Evolutionary conservation across 2,888 invertebrate genomes (phyloP).

Genomic region (Lacanobia oleracea): DNA sequence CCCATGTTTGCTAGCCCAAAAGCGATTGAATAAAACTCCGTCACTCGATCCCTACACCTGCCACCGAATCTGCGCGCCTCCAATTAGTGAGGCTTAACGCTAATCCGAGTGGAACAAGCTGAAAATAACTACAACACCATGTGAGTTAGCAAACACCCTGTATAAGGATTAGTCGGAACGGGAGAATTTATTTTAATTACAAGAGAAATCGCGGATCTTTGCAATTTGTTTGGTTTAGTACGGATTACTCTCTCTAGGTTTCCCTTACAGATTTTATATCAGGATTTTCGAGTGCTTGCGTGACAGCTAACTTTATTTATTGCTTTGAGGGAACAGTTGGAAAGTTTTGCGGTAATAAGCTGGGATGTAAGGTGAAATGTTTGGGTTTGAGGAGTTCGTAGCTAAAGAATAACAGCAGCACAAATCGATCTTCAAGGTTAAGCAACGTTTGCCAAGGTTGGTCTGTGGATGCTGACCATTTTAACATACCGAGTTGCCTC

Average conservation of each 20-base stretch:
- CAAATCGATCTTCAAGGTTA: too few relatives aligned
- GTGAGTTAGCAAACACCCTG: constrained; percentile 76
- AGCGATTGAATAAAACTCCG: constrained; percentile 38
- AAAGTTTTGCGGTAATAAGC: neutral
- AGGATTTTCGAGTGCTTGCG: constrained; percentile 12
- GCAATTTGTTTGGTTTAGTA: constrained; percentile 61
- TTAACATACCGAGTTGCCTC: too few relatives aligned
- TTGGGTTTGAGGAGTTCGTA: too few relatives aligned
- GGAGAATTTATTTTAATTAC: constrained; percentile 79
- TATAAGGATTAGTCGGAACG: constrained; percentile 70
- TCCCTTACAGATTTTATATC: constrained; percentile 35
- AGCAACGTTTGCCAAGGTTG: too few relatives aligned
- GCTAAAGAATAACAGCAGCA: too few relatives aligned
- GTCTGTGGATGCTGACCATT: too few relatives aligned
- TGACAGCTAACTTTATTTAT: constrained; percentile 50
- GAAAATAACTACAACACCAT: constrained; percentile 81
- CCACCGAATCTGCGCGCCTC: constrained; percentile 74
- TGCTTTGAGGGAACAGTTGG: neutral
- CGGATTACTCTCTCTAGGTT: constrained; percentile 48
- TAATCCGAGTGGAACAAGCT: constrained; percentile 82
- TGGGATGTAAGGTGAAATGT: neutral
- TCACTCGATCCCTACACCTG: constrained; percentile 57
- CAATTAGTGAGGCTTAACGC: constrained; percentile 84
- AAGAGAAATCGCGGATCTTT: constrained; percentile 53
- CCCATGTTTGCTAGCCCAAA: neutral